Conservation (phyloP, 2,797 vertebrate species). For the Tokudaia tokunoshimensis region DNA sequence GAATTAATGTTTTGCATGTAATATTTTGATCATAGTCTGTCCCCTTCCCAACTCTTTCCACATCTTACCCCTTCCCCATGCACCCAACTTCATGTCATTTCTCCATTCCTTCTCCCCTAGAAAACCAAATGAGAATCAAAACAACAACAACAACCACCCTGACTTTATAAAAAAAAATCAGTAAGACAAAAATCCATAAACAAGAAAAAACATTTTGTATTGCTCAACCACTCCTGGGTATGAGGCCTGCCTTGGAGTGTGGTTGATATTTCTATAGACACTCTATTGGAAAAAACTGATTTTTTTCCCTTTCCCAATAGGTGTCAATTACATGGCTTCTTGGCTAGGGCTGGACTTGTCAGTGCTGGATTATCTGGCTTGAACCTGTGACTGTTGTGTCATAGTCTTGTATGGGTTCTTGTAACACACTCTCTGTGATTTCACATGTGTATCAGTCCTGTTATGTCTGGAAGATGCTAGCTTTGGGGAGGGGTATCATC, state of each 20-base stretch:
- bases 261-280: neutral
- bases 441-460: neutral
- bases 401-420: neutral
- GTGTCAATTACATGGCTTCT: neutral
- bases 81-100: neutral
- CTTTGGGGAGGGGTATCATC: neutral
- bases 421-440: neutral
- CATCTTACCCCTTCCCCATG: neutral
- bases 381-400: neutral
- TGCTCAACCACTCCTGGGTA: neutral
- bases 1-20: neutral
- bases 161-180: neutral
- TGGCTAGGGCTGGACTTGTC: neutral
- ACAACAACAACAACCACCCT: neutral
- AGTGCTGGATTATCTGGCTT: neutral
- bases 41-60: neutral
- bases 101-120: neutral
- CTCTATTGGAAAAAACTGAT: neutral
- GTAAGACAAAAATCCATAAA: neutral
- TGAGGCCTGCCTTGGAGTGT: no score
- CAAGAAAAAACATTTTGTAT: neutral
- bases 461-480: neutral
- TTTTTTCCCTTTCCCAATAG: neutral
- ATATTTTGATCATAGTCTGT: neutral
- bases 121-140: neutral